Evolutionary conservation across 2,113 vertebrate genomes (phyloP).

Genomic region (Sorex fumeus): DNA sequence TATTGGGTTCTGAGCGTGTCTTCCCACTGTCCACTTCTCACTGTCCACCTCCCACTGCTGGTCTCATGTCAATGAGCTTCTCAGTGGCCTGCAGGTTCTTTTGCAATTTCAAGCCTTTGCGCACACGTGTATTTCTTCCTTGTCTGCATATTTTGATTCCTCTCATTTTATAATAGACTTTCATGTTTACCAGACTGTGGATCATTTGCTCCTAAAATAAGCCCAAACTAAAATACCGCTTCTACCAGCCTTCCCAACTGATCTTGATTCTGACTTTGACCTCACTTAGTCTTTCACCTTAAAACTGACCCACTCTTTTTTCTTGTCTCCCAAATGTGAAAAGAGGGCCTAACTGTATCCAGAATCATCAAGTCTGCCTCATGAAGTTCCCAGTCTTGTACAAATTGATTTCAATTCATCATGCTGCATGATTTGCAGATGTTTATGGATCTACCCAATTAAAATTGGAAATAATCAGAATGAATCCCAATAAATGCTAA

Average conservation of each 20-base stretch:
- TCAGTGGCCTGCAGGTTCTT: not conserved
- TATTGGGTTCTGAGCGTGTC: not conserved
- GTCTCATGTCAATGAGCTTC: constrained; percentile 8
- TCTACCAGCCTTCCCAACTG: too few species aligned
- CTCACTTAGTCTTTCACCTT: not conserved
- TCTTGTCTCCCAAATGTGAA: constrained; percentile 45
- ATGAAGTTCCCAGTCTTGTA: constrained; percentile 28
- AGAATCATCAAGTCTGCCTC: constrained; percentile 18
- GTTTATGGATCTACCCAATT: not conserved
- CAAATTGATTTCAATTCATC: constrained; percentile 33
- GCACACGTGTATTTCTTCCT: not conserved
- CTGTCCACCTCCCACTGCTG: not conserved
- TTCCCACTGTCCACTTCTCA: not conserved
- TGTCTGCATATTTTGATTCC: constrained; percentile 7
- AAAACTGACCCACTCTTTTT: not conserved
- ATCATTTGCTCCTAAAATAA: constrained; percentile 40
- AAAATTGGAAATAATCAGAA: constrained; percentile 46
- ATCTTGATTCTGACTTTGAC: not conserved
- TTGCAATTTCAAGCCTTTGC: not conserved
- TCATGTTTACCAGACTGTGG: not conserved
- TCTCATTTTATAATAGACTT: not conserved
- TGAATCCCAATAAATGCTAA: not conserved
- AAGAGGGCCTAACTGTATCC: not conserved
- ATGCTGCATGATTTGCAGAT: constrained; percentile 27
- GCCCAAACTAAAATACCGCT: not conserved